A percentile compares a stretch with the other conserved stretches of the same genome.
phyloP scores from a whole-genome alignment of 2,797 vertebrate species.

The Ctenochaetus hawaiiensis region DNA sequence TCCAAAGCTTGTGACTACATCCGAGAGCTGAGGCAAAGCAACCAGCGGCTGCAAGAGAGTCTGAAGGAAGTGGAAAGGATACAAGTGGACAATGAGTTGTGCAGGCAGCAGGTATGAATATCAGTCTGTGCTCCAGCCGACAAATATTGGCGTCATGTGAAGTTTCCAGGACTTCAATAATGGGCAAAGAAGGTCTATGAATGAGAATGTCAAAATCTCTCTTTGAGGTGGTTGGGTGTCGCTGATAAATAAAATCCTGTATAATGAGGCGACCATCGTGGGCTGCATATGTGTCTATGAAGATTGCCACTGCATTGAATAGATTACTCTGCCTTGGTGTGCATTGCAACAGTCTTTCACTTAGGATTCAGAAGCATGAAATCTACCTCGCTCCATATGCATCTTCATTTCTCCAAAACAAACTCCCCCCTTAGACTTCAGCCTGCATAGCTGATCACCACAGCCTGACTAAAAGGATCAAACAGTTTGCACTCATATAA shows the following conservation, averaged over 20 bases:
- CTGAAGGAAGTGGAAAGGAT: constrained; percentile 93
- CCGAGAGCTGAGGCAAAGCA: constrained; percentile 92
- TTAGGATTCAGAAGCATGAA: constrained; percentile 53
- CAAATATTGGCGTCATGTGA: constrained; percentile 34
- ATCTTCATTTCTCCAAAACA: constrained; percentile 69
- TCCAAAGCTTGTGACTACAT: constrained; percentile 97
- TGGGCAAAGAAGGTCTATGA: constrained; percentile 53
- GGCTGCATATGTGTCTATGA: constrained; percentile 64
- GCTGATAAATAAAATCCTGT: constrained; percentile 52
- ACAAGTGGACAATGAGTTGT: constrained; percentile 93
- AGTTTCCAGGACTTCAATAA: constrained; percentile 42
- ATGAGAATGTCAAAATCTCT: constrained; percentile 59
- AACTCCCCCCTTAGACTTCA: constrained; percentile 43
- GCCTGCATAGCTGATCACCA: constrained; percentile 67
- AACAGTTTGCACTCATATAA: constrained; percentile 68
- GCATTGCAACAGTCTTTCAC: no score
- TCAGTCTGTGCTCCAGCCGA: constrained; percentile 8
- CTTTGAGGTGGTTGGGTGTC: constrained; percentile 50
- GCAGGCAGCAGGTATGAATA: constrained; percentile 90
- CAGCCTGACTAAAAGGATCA: constrained; percentile 74
- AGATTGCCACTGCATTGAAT: constrained; percentile 63
- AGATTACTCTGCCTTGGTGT: constrained; percentile 23
- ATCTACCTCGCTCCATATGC: constrained; percentile 56
- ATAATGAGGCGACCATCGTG: constrained; percentile 43
- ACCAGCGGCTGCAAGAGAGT: constrained; percentile 93